Percentiles rank a stretch among this genome's conserved stretches.
Evolutionary conservation across 64 coral and sea anemone species (phyloP).

Genomic region (Stichodactyla mertensii): DNA sequence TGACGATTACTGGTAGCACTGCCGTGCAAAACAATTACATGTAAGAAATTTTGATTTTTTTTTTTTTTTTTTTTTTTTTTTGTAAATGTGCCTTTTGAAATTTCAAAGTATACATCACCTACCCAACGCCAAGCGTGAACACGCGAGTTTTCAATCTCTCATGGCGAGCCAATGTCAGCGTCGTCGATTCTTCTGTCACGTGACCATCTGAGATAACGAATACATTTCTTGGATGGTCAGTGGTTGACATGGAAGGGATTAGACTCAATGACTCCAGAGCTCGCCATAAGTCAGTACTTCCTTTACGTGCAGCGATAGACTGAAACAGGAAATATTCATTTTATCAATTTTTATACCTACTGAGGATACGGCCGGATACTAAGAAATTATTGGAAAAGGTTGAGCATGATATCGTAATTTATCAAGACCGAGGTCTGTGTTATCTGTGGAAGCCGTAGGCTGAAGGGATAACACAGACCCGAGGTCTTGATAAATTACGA

Average conservation of each 20-base stretch:
- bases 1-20: conserved; percentile 87
- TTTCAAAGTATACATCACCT: conserved; percentile 4
- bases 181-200: conserved; percentile 80
- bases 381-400: no score
- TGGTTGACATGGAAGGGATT: conserved; percentile 50
- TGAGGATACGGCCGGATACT: no score
- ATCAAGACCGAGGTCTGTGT: no score
- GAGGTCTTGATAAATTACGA: no score
- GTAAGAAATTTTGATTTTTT: no score
- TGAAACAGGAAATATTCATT: not conserved
- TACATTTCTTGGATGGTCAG: conserved; percentile 68
- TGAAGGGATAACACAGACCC: no score
- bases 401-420: no score
- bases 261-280: conserved; percentile 52
- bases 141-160: conserved; percentile 40
- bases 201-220: conserved; percentile 91
- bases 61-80: no score
- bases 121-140: conserved; percentile 88
- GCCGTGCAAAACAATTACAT: not conserved
- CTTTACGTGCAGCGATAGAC: conserved; percentile 50
- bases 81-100: not conserved
- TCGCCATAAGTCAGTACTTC: conserved; percentile 81
- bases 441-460: no score
- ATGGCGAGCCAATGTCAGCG: conserved; percentile 36
- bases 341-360: no score